Base-by-base conservation (phyloP, 2,113 vertebrate genomes). In the Diglossa brunneiventris region DNA sequence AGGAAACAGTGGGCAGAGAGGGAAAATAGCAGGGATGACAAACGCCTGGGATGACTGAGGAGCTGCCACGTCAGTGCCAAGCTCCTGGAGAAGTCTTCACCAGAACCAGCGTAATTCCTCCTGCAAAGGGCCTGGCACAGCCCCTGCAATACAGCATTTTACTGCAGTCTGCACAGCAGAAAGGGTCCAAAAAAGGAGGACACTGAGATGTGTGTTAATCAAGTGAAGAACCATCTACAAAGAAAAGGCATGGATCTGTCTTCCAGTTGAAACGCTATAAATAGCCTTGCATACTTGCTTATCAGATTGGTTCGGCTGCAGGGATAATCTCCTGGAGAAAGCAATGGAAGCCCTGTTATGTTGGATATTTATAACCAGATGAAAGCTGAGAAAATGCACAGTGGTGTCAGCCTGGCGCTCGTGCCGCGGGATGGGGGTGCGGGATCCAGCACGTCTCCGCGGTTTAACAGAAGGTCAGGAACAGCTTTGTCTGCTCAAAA, bases 341-440 rank as follows among this genome's bases (percentile, higher is more conserved):
- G 95, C 95, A 95, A 94, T 96, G 95, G 94, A 96, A 96, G 90
- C 90, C 90, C 86, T 95, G 90, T 96, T 93, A 88, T 94, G 88
- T 87, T 96, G 95, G 95, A 96, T 96, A 97, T 97, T 96, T 96
- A 96, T 96, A 96, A 96, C 90, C 58, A 96, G 94, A 95, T 96
- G 90, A 97, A 97, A 96, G 94, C 88, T 28, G 91, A 86, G 85
- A 89, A 97, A 96, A 96, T 64, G 90, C 94, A 86, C 75, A 94
- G 93, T 59, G 1, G n/a, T 94, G 93, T 96, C 96, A 96, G 90
- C 63, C 93, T 37, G 6, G 69, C 0, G 21, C 93, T 84, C 39
- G 39, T 91, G 93, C 95, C 44, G 2, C 2, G 8, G 95, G 95
- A 87, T 61, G 87, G 90, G 79, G 63, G 90, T 52, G 87, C 31